Evolutionary conservation across 1,140 invertebrate genomes (phyloP).

Genomic region (Papilio xuthus): DNA sequence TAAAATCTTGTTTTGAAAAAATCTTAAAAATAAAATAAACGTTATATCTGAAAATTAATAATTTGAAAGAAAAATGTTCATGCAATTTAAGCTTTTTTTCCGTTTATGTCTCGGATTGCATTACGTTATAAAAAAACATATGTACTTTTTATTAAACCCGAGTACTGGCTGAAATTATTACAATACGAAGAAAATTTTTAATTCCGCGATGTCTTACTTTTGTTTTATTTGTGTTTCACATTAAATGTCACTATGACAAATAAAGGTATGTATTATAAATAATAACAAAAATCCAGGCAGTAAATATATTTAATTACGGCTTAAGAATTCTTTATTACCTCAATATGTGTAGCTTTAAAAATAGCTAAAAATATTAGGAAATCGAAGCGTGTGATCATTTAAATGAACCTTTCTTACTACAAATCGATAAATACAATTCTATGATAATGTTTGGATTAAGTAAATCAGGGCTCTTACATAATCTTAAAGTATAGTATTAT

Average conservation of each 20-base stretch:
- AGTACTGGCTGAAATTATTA: constrained; percentile 13
- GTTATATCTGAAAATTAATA: too few relatives aligned
- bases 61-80: too few relatives aligned
- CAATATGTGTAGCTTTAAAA: too few relatives aligned
- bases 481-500: neutral
- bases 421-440: neutral
- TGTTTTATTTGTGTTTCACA: constrained; percentile 8
- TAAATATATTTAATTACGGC: neutral
- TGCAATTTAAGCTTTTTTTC: neutral
- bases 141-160: neutral
- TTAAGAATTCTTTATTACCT: too few relatives aligned
- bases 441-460: neutral
- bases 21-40: too few relatives aligned
- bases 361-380: too few relatives aligned
- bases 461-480: too few relatives aligned
- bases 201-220: neutral
- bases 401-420: neutral
- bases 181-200: neutral
- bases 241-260: constrained; percentile 53
- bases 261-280: constrained; percentile 43
- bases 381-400: too few relatives aligned
- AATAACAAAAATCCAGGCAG: constrained; percentile 30
- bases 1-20: too few relatives aligned
- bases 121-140: neutral
- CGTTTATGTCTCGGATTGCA: neutral